A percentile compares a stretch with the other conserved stretches of the same genome.
These are phyloP conservation scores for Hermodice carunculata DNA, from an alignment of 2,888 invertebrate genomes.

Conservation along the genomic window DNA sequence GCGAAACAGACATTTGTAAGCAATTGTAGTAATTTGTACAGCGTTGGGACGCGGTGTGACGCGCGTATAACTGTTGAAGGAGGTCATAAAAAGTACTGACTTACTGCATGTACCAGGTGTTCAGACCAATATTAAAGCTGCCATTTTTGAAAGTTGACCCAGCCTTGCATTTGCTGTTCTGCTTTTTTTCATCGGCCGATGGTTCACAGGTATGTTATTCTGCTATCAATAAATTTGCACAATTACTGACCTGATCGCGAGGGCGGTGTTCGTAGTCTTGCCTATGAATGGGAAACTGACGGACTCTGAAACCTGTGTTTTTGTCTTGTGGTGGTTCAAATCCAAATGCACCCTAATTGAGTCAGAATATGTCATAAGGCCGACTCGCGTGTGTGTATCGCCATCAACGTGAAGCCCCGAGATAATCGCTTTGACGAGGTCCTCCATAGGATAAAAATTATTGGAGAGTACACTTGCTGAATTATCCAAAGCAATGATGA, in stretches of 20 bases:
- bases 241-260: no score
- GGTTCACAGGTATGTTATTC: no score
- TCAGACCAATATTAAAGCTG: neutral
- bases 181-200: no score
- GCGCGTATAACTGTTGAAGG: no score
- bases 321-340: slow-evolving; percentile 2
- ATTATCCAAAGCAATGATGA: slow-evolving; percentile 37
- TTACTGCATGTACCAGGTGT: slow-evolving; percentile 1
- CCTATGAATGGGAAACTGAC: slow-evolving; percentile 20
- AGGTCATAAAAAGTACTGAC: no score
- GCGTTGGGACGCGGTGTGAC: no score
- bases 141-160: slow-evolving; percentile 9
- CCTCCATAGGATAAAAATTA: slow-evolving; percentile 30
- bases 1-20: no score
- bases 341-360: neutral
- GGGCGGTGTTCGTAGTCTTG: slow-evolving; percentile 15
- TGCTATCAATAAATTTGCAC: no score
- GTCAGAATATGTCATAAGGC: slow-evolving; percentile 7
- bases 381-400: neutral
- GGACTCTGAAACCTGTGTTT: neutral
- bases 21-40: no score
- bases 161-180: no score
- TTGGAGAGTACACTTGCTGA: slow-evolving; percentile 30
- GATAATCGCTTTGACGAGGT: slow-evolving; percentile 24
- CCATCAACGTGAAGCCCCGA: neutral